Base-by-base conservation (phyloP, 2,113 vertebrate species). In the Bos javanicus region DNA sequence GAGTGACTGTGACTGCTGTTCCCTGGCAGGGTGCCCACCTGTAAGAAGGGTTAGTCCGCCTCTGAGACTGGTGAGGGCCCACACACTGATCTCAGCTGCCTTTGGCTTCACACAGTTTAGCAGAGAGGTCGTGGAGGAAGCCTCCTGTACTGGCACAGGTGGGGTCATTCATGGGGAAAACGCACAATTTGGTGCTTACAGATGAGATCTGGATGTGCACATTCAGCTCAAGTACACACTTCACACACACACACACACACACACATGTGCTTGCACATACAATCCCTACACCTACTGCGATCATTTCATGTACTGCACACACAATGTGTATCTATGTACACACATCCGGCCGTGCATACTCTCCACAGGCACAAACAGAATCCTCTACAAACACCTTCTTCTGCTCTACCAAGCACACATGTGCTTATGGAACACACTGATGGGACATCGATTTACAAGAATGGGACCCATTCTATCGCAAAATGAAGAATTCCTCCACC, bases 261-360 rank as follows among this genome's bases (percentile, higher is more conserved):
- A 62, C 60, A 46, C 0, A 1, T 0, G 28, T 30, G 39, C 25
- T 3, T 6, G 28, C 13, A 16, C 14, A 25, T 17, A 39, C 15
- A 11, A 7, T 26, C 14, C 14, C 3, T 2, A 10, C 25, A 62
- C 25, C 36, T 14, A 8, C 57, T 80, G 76, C 11, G 7, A 13
- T 59, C 28, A 12, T 17, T 8, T 10, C 33, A 3, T 28, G 15
- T 1, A 21, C 30, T 17, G 0, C 26, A 25, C 50, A 26, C 23
- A 50, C 56, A 39, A 14, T 7, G 59, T 1, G 4, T 13, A 11
- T 64, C 48, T 54, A 0, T 33, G 9, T 5, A 14, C 52, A 25
- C 19, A 36, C 36, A 60, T 8, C 52, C 4, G 3, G 57, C 26
- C 13, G 19, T 2, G 6, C 59, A 16, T 16, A 11, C 3, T 25